Evolutionary conservation across 2,113 vertebrate genomes (phyloP), one percentile per base, ranked within the genome.

Genomic region (Rhabdornis inornatus): DNA sequence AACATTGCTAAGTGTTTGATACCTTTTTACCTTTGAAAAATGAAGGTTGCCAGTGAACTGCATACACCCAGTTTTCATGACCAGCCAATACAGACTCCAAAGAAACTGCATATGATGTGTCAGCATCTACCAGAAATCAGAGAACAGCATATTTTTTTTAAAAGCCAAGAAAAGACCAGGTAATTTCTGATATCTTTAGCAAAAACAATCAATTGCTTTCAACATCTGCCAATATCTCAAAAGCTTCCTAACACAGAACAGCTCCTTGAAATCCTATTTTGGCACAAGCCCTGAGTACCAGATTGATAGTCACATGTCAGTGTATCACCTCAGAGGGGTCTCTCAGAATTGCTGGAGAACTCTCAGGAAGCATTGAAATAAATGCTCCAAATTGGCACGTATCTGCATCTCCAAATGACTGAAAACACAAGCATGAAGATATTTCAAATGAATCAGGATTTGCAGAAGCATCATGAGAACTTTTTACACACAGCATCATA

Each of bases 61-160:
- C 99, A 88, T 99, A 99, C 25, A 99, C 99, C 98, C 98, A 99
- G 97, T 99, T 99, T 97, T 99, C 99, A 76, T 99, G 99, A 71
- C 99, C 99, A 84, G 99, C 98, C 95, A 99, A 96, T 13, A 99
- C 98, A 0, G 99, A 99, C 96, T 99, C 99, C 96, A 99, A 97
- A 71, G 97, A 98, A 96, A 99, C 91, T 3, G 99, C 99, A 69
- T 98, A 99, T 25, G 92, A 96, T 35, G 78, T 92, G 72, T 95
- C 94, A 65, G 64, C 39, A 70, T 86, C 98, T 99, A 82, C 7
- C 94, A 97, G 27, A 97, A 82, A 97, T 57, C 64, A 90, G 90
- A 97, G 61, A 95, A 68, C 93, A 96, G 21, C 33, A 63, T 12
- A 57, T 81, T 93, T 47, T 76, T 77, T 84, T 52, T 92, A 89